Evolutionary conservation across 2,888 invertebrate genomes (phyloP).

Genomic region (Globia sparganii): DNA sequence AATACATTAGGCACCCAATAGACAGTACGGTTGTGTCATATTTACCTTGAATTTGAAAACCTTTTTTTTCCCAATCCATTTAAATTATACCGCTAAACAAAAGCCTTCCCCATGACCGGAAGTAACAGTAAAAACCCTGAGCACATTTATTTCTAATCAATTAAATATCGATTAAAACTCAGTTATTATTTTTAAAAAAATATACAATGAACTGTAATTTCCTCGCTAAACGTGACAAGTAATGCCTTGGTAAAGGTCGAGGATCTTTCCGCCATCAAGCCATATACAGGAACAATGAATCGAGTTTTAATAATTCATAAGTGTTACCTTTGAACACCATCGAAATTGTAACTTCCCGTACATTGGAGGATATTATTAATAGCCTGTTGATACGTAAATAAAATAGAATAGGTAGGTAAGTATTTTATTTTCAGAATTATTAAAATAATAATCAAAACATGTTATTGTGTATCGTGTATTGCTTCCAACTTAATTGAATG

Average conservation of each 20-base stretch:
- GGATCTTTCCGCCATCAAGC: slow-evolving; percentile 39
- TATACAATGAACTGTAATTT: slow-evolving; percentile 38
- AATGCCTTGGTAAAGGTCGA: slow-evolving; percentile 52
- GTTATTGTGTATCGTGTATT: slow-evolving; percentile 2
- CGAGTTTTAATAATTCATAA: slow-evolving; percentile 56
- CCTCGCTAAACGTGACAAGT: slow-evolving; percentile 32
- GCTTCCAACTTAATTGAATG: neutral
- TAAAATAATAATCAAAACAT: neutral
- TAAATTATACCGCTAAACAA: too few species aligned
- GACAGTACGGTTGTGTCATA: neutral
- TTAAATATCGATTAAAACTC: slow-evolving; percentile 28
- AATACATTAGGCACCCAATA: neutral
- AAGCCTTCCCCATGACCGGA: slow-evolving; percentile 24
- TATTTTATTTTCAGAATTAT: slow-evolving; percentile 1
- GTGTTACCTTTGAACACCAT: slow-evolving; percentile 31
- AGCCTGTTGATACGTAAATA: neutral
- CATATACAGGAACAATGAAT: slow-evolving; percentile 47
- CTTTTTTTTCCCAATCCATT: neutral
- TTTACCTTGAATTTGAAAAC: neutral
- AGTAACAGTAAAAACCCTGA: slow-evolving; percentile 12
- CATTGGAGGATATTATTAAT: slow-evolving; percentile 8
- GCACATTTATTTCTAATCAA: slow-evolving; percentile 16
- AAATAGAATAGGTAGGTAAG: neutral
- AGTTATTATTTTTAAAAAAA: slow-evolving; percentile 36
- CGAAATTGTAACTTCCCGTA: slow-evolving; percentile 25